These are phyloP conservation scores for Caenorhabditis macrosperma DNA, from an alignment of 2,888 invertebrate genomes.

Conservation along the genomic window DNA sequence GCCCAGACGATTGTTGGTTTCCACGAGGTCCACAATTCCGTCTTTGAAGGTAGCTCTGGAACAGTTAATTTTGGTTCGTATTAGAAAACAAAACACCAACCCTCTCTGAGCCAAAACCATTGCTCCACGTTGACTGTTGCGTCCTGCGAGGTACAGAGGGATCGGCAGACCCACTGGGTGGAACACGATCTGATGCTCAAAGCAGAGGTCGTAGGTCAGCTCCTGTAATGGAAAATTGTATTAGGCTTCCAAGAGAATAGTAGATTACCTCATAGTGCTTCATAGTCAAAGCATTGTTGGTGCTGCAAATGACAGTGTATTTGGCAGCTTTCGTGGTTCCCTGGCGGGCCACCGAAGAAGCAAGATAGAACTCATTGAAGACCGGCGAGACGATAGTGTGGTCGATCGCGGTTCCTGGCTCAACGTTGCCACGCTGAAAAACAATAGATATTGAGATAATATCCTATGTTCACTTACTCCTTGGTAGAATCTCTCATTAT, in stretches of 20 bases:
- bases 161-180: constrained; percentile 40
- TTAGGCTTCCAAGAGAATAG: not conserved
- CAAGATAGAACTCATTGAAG: constrained; percentile 54
- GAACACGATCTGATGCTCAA: constrained; percentile 52
- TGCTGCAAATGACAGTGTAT: constrained; percentile 37
- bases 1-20: not conserved
- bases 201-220: constrained; percentile 47
- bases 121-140: constrained; percentile 44
- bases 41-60: not conserved
- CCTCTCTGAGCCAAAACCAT: not conserved
- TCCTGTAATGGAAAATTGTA: constrained; percentile 16
- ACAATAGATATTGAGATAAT: not conserved
- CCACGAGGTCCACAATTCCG: not conserved
- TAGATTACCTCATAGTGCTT: not conserved
- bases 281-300: not conserved
- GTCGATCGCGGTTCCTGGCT: constrained; percentile 60
- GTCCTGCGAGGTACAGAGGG: constrained; percentile 52
- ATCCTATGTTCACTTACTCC: not conserved
- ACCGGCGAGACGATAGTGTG: constrained; percentile 36
- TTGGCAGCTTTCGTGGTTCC: constrained; percentile 53
- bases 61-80: not conserved
- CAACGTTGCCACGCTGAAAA: constrained; percentile 33
- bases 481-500: constrained; percentile 31
- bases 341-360: constrained; percentile 37
- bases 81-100: not conserved